These are phyloP conservation scores for Achroia grisella DNA, from an alignment of 1,140 invertebrate species.

Conservation along the genomic window DNA sequence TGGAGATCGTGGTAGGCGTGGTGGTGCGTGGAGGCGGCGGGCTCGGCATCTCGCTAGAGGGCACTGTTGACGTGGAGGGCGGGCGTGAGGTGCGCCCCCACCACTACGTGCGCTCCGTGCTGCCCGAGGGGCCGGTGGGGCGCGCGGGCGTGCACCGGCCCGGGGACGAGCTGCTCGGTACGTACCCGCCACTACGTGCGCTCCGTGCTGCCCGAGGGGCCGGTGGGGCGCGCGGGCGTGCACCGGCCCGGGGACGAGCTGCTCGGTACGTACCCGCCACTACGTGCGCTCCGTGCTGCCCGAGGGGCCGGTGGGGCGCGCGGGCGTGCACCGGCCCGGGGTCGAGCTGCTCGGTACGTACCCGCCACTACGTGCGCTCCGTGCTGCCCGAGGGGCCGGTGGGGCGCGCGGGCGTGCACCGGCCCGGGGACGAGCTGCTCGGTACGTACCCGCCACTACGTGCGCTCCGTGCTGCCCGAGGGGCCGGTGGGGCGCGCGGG, in stretches of 20 bases:
- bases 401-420: constrained; percentile 87
- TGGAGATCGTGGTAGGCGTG: constrained; percentile 92
- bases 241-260: constrained; percentile 93
- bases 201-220: constrained; percentile 94
- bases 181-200: constrained; percentile 95
- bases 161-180: constrained; percentile 93
- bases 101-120: constrained; percentile 94
- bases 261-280: constrained; percentile 91
- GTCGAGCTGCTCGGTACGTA: constrained; percentile 93
- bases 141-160: constrained; percentile 86
- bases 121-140: constrained; percentile 95
- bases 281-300: constrained; percentile 94
- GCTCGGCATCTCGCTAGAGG: constrained; percentile 96
- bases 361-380: constrained; percentile 95
- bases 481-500: constrained; percentile 95
- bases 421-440: constrained; percentile 93
- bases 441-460: constrained; percentile 94
- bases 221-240: constrained; percentile 90
- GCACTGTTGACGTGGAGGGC: constrained; percentile 96
- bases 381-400: constrained; percentile 96
- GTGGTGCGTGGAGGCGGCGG: constrained; percentile 91
- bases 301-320: constrained; percentile 95
- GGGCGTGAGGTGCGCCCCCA: constrained; percentile 93
- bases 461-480: constrained; percentile 92
- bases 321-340: constrained; percentile 86